Conservation (phyloP, 2,797 vertebrate genomes). For the Cephalopachus bancanus region DNA sequence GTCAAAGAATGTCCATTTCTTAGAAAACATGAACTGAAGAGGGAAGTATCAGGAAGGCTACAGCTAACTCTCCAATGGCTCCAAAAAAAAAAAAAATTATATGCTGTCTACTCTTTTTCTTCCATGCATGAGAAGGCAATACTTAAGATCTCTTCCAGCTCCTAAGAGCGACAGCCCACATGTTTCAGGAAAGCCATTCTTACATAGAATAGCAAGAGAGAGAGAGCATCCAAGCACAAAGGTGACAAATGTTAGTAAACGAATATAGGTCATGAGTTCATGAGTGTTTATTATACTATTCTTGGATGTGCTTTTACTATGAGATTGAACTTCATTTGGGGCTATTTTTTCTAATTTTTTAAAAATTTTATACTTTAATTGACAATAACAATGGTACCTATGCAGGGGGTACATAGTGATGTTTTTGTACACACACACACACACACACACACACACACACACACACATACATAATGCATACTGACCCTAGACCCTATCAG, state of each 20-base stretch:
- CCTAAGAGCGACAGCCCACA: background rate
- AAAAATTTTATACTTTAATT: background rate
- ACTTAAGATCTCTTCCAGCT: background rate
- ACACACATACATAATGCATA: background rate
- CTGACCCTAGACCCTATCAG: background rate
- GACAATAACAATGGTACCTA: background rate
- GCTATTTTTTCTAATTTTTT: background rate
- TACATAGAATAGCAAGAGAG: background rate
- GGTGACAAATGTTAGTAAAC: background rate
- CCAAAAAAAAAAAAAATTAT: background rate
- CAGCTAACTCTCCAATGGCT: constrained; percentile 7
- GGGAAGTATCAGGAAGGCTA: background rate
- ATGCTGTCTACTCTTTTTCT: background rate
- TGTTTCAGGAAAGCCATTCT: background rate
- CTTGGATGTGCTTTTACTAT: background rate
- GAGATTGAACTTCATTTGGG: background rate
- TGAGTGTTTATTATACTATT: background rate
- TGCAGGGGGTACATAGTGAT: background rate
- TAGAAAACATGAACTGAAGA: constrained; percentile 21
- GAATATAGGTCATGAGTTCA: background rate
- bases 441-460: too few relatives aligned
- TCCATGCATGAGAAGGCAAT: background rate
- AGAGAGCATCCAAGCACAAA: background rate
- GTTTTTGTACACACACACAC: background rate
- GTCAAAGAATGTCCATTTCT: background rate